Evolutionary conservation across 2,888 invertebrate genomes (phyloP).

Genomic region (Leucophenga maculata): DNA sequence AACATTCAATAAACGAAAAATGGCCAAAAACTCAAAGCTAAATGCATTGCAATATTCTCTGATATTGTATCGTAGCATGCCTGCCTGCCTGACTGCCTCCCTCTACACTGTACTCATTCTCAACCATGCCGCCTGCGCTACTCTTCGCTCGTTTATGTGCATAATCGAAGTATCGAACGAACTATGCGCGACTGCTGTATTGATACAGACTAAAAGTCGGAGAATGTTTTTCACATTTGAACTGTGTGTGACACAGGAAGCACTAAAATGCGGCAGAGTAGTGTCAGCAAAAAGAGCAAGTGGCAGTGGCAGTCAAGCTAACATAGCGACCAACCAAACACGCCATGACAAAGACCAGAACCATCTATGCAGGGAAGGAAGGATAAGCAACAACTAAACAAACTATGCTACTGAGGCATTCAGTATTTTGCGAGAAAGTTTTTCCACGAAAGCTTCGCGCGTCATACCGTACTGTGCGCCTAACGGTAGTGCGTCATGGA

Average conservation of each 20-base stretch:
- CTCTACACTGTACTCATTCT: no score
- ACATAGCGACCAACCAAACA: not conserved
- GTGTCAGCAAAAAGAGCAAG: conserved; percentile 24
- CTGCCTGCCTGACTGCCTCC: no score
- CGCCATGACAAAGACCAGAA: not conserved
- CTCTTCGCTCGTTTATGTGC: no score
- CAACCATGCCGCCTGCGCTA: no score
- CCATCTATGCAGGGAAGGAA: not conserved
- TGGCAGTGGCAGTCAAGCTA: conserved; percentile 1
- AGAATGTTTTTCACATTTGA: conserved; percentile 65
- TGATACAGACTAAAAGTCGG: conserved; percentile 40
- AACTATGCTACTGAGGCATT: not conserved
- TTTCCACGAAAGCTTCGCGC: no score
- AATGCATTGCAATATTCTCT: no score
- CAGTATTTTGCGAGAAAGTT: not conserved
- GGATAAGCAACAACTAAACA: not conserved
- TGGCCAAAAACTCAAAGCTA: conserved; percentile 40
- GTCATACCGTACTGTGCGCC: no score
- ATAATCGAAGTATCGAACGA: not conserved
- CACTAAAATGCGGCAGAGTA: conserved; percentile 56
- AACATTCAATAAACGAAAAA: conserved; percentile 55
- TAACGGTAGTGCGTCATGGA: no score
- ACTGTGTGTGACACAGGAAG: conserved; percentile 62
- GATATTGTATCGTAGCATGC: no score
- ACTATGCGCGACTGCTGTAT: not conserved